Percentiles rank a stretch among this genome's conserved stretches.
phyloP scores from a whole-genome alignment of 2,888 invertebrate genomes.

The Drosophila diplacantha region DNA sequence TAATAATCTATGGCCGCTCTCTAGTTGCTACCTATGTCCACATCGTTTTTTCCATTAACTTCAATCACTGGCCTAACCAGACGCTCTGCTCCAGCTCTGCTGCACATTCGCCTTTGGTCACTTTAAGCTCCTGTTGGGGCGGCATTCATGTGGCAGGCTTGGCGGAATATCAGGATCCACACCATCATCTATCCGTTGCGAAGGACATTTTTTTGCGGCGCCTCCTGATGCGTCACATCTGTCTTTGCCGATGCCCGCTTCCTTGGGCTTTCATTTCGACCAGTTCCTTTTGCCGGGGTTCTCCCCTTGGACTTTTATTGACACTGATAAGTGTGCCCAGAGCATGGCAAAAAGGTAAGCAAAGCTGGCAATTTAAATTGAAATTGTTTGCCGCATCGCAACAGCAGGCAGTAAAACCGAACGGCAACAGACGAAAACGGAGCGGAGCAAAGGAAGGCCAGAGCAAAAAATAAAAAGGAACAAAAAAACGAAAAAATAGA shows the following conservation, averaged over 20 bases:
- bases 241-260: conserved; percentile 32
- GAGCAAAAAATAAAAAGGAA: conserved; percentile 14
- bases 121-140: conserved; percentile 39
- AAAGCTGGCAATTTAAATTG: conserved; percentile 71
- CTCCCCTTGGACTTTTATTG: conserved; percentile 65
- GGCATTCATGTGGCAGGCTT: conserved; percentile 41
- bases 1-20: background rate
- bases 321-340: conserved; percentile 71
- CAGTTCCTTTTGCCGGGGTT: conserved; percentile 30
- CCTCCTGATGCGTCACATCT: conserved; percentile 33
- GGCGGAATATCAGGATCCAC: conserved; percentile 18
- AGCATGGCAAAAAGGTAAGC: conserved; percentile 64
- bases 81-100: background rate
- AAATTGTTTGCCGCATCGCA: conserved; percentile 67
- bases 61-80: conserved; percentile 8
- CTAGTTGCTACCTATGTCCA: background rate
- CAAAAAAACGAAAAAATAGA: conserved; percentile 33
- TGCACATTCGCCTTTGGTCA: conserved; percentile 16
- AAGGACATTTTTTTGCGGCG: conserved; percentile 34
- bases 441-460: conserved; percentile 11
- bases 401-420: conserved; percentile 49
- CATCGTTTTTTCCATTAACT: conserved; percentile 1
- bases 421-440: conserved; percentile 18
- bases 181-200: conserved; percentile 16
- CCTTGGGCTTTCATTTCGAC: conserved; percentile 17